Evolutionary conservation across 2,797 vertebrate genomes (phyloP).

Genomic region (Pseudochirops corinnae): DNA sequence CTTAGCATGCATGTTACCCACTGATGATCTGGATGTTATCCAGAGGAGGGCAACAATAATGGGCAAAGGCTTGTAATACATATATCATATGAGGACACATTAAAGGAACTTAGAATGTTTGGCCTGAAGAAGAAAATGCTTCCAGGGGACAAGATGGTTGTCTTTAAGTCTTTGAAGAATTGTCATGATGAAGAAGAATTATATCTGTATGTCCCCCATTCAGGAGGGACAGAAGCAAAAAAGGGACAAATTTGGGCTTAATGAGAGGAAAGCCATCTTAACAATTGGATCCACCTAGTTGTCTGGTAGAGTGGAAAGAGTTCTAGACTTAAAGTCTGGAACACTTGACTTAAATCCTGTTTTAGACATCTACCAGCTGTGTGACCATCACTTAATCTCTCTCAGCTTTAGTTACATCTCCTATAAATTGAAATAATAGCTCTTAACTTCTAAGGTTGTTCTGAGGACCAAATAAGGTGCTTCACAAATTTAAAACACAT

Average conservation of each 20-base stretch:
- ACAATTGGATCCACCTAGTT: no score
- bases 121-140: background rate
- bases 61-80: background rate
- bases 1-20: background rate
- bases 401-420: background rate
- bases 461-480: no score
- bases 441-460: background rate
- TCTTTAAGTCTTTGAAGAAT: background rate
- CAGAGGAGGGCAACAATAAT: background rate
- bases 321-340: background rate
- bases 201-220: background rate
- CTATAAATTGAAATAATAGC: background rate
- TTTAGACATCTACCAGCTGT: background rate
- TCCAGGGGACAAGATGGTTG: background rate
- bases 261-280: background rate
- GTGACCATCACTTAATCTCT: background rate
- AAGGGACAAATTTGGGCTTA: background rate
- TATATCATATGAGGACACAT: background rate
- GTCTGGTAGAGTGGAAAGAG: background rate
- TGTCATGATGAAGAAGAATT: background rate
- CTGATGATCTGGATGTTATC: background rate
- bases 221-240: background rate
- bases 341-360: background rate
- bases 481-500: background rate
- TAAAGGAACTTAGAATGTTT: background rate